Evolutionary conservation across 2,797 vertebrate genomes (phyloP), one percentile per base, ranked within the genome.

Genomic region (Iguana delicatissima): DNA sequence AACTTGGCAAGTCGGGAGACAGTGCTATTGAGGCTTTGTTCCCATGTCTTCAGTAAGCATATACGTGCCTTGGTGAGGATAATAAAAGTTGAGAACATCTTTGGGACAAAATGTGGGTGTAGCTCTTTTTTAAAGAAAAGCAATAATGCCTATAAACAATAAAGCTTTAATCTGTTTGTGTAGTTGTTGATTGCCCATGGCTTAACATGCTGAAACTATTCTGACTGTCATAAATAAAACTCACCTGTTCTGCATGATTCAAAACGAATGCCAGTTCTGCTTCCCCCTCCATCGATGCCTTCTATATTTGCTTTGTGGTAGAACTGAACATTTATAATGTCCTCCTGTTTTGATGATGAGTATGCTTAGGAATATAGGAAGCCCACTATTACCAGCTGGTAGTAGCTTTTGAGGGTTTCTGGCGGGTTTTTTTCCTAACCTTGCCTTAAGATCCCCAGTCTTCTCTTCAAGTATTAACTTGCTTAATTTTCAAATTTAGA

Each of bases 21-120:
- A 46, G 59, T 14, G 29, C 57, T 35, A 20, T 14, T 3, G 22
- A 26, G 22, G 42, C 29, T 62, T 86, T n/a, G 59, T 29, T 57
- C 6, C 1, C 62, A 77, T 91, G 82, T 69, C 50, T 64, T 52
- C 59, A 74, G 52, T 93, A 93, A 87, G 93, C n/a, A 5, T 0
- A 38, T 87, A 69, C 94, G 59, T 89, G 93, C 88, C 89, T 91
- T 67, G 22, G 81, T 93, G 93, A 55, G 77, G 88, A 93, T 52
- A 86, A 55, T 29, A 7, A 32, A 87, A 42, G 46, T 85, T 88
- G 69, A 91, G 91, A 92, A 91, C 38, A 26, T 80, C 32, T 90
- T 93, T 64, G 55, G 79, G 91, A 92, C 81, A 0, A 87, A 77
- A 86, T 9, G n/a, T 88, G 89, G 6, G 92, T 32, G 80, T 91